These are phyloP conservation scores for Archips xylosteana DNA, from an alignment of 2,888 invertebrate species.

Conservation along the genomic window DNA sequence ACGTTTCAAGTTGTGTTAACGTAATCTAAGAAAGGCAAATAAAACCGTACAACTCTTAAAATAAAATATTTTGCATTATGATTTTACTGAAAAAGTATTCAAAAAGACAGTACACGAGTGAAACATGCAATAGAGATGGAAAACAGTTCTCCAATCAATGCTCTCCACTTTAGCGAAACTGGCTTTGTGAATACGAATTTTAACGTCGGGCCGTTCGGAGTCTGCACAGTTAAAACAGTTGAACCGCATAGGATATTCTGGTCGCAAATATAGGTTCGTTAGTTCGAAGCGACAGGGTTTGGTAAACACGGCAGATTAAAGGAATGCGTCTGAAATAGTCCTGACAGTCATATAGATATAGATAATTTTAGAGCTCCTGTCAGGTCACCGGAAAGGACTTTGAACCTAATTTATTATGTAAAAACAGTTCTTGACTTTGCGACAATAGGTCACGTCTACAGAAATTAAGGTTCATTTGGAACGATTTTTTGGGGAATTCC, in stretches of 20 bases:
- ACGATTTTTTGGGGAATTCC: no score
- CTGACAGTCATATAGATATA: background rate
- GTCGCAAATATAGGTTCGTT: conserved; percentile 30
- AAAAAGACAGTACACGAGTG: background rate
- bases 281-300: conserved; percentile 21
- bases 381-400: no score
- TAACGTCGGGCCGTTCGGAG: conserved; percentile 12
- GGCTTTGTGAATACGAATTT: conserved; percentile 1
- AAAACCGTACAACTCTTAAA: no score
- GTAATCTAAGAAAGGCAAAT: no score
- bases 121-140: background rate
- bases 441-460: no score
- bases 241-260: conserved; percentile 35
- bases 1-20: background rate
- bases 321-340: background rate
- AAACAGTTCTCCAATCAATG: background rate
- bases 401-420: no score
- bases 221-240: conserved; percentile 27
- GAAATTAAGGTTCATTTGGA: no score
- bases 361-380: background rate
- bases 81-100: no score
- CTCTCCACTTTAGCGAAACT: background rate
- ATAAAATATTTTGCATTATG: no score
- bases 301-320: conserved; percentile 37
- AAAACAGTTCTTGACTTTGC: no score